Evolutionary conservation across 1,140 invertebrate species (phyloP), one percentile per base, ranked within the genome.

Genomic region (Mizuhopecten yessoensis): DNA sequence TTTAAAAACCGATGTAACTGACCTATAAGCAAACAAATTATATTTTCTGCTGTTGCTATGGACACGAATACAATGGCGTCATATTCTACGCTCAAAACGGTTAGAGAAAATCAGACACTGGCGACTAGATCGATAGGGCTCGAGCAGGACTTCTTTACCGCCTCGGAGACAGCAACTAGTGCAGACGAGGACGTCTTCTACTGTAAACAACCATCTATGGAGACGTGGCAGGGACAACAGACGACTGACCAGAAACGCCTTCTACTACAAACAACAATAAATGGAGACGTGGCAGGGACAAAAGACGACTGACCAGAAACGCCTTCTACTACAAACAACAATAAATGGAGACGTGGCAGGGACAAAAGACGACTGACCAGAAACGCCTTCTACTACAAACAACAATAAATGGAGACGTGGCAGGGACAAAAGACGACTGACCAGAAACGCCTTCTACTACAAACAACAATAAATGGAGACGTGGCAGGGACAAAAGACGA

Each of bases 21-120:
- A 75, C 57, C 57, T 75, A 75, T 75, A 75, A 75, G 1, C 11
- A 75, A 75, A 75, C 57, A 75, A 75, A 75, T 75, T 75, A n/a
- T 75, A 75, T 75, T 75, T 75, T 75, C 57, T 29, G 57, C 57
- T 75, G 57, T 75, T 75, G 57, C 57, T 75, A 75, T 75, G 57
- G 57, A 29, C 57, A 75, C 57, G 1, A 29, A 75, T 75, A 29
- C 23, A 75, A 75, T 75, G 57, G 57, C 57, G 57, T 75, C 57
- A 75, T 75, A 75, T 75, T 75, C 57, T 75, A 75, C n/a, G 57
- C 57, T 75, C 23, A 29, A 75, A 75, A 75, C 57, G 23, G 57
- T 75, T 75, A 75, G 57, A 29, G 57, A 75, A 45, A 75, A 75
- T 75, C 57, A 75, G 57, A 75, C 57, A 75, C 23, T 5, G 57